Conservation (phyloP, 2,888 invertebrate genomes). For the Scaptodrosophila latifasciaeformis region DNA sequence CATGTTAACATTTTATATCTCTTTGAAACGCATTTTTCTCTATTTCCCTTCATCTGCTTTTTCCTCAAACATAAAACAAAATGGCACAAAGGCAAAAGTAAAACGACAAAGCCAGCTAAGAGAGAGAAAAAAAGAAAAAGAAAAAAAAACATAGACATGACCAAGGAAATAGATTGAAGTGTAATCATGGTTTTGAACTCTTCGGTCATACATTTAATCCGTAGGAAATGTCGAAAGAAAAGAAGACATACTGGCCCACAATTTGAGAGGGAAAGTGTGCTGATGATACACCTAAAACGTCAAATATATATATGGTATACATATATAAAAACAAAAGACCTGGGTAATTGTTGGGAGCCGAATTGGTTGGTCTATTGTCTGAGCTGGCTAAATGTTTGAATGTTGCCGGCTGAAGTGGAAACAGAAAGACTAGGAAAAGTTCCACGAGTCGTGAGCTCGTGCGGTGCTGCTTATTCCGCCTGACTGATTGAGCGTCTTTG, state of each 20-base stretch:
- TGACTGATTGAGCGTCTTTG: slow-evolving; percentile 66
- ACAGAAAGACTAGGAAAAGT: slow-evolving; percentile 29
- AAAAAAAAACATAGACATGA: slow-evolving; percentile 39
- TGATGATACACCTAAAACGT: background rate
- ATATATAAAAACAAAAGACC: slow-evolving; percentile 62
- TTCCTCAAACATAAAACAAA: slow-evolving; percentile 15
- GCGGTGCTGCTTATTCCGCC: slow-evolving; percentile 66
- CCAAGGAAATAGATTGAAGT: slow-evolving; percentile 63
- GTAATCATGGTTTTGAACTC: slow-evolving; percentile 68
- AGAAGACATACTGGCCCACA: slow-evolving; percentile 53
- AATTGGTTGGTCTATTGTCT: too few species aligned
- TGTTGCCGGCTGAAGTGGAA: slow-evolving; percentile 3
- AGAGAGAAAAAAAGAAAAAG: slow-evolving; percentile 60
- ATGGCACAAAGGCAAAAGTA: background rate
- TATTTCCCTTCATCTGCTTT: slow-evolving; percentile 35
- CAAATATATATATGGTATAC: slow-evolving; percentile 22
- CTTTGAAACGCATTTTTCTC: slow-evolving; percentile 67
- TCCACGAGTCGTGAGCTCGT: slow-evolving; percentile 43
- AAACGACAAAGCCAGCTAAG: slow-evolving; percentile 2
- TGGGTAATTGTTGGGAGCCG: slow-evolving; percentile 50
- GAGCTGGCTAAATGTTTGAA: too few species aligned
- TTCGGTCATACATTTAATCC: slow-evolving; percentile 66
- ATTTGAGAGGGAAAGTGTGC: slow-evolving; percentile 48
- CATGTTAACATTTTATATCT: slow-evolving; percentile 67
- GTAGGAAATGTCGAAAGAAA: slow-evolving; percentile 55